These are phyloP conservation scores for Melanerpes formicivorus DNA, from an alignment of 2,113 vertebrate genomes.

Conservation along the genomic window DNA sequence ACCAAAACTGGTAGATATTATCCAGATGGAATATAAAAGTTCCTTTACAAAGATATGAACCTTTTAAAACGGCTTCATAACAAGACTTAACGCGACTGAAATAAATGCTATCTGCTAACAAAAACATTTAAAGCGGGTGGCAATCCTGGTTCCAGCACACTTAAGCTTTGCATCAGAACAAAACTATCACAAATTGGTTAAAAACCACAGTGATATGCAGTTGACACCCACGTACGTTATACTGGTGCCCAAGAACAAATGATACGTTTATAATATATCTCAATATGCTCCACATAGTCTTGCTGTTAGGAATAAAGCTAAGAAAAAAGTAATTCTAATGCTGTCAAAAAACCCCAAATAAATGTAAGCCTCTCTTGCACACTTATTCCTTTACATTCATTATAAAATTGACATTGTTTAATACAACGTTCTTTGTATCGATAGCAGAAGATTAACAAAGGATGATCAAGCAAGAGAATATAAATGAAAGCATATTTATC, in stretches of 20 bases:
- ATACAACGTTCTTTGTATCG: not conserved
- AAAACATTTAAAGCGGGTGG: constrained; percentile 45
- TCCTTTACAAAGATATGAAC: constrained; percentile 20
- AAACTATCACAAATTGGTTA: constrained; percentile 61
- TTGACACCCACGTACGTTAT: constrained; percentile 48
- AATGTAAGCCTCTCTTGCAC: not conserved
- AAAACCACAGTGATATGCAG: constrained; percentile 25
- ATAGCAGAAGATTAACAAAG: not conserved
- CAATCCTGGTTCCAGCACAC: constrained; percentile 43
- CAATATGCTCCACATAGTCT: constrained; percentile 3
- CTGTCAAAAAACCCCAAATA: not conserved
- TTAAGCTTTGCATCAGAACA: constrained; percentile 51
- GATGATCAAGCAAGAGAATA: not conserved
- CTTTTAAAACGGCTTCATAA: constrained; percentile 13
- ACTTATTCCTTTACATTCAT: not conserved
- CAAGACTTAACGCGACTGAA: constrained; percentile 29
- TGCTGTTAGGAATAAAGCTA: constrained; percentile 7
- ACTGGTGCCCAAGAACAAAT: constrained; percentile 53
- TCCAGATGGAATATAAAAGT: not conserved
- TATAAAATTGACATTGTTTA: not conserved
- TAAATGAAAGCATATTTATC: not conserved
- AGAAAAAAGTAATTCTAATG: not conserved
- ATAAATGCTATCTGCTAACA: constrained; percentile 42
- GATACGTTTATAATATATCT: not conserved
- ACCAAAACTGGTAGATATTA: not conserved